Evolutionary conservation across 2,797 vertebrate species (phyloP).

Genomic region (Ataeniobius toweri): DNA sequence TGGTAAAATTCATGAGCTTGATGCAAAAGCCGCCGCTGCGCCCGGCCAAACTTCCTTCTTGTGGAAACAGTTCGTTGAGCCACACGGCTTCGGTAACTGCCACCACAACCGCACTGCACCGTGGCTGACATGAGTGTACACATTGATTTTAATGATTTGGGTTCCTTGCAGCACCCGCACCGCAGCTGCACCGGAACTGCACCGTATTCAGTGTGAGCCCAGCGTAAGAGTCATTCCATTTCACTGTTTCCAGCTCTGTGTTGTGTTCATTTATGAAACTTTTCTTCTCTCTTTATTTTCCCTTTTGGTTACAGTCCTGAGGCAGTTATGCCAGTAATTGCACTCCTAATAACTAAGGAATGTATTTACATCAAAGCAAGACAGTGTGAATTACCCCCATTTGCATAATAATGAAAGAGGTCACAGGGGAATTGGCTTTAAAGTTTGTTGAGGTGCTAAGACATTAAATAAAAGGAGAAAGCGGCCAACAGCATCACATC

Average conservation of each 20-base stretch:
- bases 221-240: background rate
- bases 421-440: background rate
- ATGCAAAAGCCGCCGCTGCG: no score
- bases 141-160: no score
- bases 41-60: no score
- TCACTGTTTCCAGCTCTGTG: background rate
- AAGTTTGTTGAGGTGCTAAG: background rate
- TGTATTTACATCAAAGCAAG: conserved; percentile 61
- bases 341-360: conserved; percentile 52
- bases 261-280: background rate
- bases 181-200: no score
- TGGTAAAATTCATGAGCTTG: no score
- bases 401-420: conserved; percentile 67
- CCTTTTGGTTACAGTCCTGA: background rate
- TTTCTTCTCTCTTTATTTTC: conserved; percentile 2
- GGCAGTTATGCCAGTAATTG: background rate
- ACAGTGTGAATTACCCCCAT: conserved; percentile 55
- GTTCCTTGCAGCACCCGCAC: no score
- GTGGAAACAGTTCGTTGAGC: no score
- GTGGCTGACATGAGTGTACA: no score
- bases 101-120: no score
- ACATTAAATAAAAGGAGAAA: background rate
- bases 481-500: background rate
- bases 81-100: no score
- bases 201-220: no score